A percentile compares a stretch with the other conserved stretches of the same genome.
Conservation (phyloP, 2,113 vertebrate species). For the Rhea americana region DNA sequence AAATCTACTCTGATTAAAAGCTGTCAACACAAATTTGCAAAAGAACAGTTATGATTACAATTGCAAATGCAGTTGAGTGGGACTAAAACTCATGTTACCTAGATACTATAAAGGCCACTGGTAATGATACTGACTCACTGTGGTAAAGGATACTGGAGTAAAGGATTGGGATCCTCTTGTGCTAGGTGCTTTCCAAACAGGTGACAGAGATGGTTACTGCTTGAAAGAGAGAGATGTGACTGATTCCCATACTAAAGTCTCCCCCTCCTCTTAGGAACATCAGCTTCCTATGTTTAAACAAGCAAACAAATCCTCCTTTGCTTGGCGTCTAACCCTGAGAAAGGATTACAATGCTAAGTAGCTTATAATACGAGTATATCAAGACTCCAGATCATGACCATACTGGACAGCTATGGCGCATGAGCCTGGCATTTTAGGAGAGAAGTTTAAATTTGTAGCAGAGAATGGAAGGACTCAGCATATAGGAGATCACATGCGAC, state of each 20-base stretch:
- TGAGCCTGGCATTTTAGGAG: not conserved
- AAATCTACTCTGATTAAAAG: constrained; percentile 19
- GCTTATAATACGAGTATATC: not conserved
- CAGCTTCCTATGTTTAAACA: not conserved
- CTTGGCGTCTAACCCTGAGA: not conserved
- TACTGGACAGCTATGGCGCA: not conserved
- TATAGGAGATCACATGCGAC: not conserved
- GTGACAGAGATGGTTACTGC: not conserved
- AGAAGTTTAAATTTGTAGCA: not conserved
- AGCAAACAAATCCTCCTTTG: not conserved
- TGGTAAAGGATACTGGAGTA: not conserved
- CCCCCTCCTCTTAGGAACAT: not conserved
- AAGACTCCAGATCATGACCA: not conserved
- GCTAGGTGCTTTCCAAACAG: not conserved
- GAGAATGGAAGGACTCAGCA: not conserved
- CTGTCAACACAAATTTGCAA: constrained; percentile 1
- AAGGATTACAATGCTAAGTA: not conserved
- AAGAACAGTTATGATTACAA: not conserved
- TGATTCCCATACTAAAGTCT: not conserved
- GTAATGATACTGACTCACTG: not conserved
- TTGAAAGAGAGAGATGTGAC: not conserved
- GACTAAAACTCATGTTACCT: not conserved
- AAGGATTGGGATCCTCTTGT: not conserved
- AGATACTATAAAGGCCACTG: not conserved
- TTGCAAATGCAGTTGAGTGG: not conserved